Evolutionary conservation across 2,113 vertebrate genomes (phyloP), one percentile per base, ranked within the genome.

Genomic region (Melanerpes formicivorus): DNA sequence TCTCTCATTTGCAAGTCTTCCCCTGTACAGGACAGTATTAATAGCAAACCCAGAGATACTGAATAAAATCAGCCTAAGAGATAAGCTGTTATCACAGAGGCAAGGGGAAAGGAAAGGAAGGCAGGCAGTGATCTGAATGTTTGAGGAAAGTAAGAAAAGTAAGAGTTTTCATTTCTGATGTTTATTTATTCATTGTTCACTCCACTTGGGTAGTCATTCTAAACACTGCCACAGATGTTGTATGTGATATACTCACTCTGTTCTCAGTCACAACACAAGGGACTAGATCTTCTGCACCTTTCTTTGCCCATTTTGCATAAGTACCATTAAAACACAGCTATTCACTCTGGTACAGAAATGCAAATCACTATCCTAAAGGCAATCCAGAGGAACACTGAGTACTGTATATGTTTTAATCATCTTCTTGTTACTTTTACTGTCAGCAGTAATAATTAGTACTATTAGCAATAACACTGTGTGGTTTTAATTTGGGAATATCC

Each of bases 101-200:
- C 0, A 0, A 50, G 11, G 13, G 7, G 15, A 9, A 62, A 76
- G 27, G 42, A 71, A 67, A 10, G 26, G 56, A 73, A 40, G 37
- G 8, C 0, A 0, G 3, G 21, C 22, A 48, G 10, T 2, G 1
- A 32, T 37, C 15, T 42, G 17, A 55, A 48, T 59, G 23, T 76
- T 50, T 59, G 50, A 87, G 42, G 30, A 67, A 86, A 60, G 18
- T 3, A 44, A 44, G 44, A 90, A 67, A 86, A 60, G 18, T 3
- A 44, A 44, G 44, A 90, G 19, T 32, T 62, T 80, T 30, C 56
- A 50, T 65, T 80, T 85, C 3, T 60, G 17, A 25, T 5, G 60
- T 91, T 29, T 9, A 12, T 75, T 77, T 80, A 48, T 52, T 77
- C 60, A 15, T 54, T 62, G 9, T 58, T 76, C 74, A 46, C 80